Evolutionary conservation across 2,113 vertebrate genomes (phyloP), one percentile per base, ranked within the genome.

Genomic region (Melanerpes formicivorus): DNA sequence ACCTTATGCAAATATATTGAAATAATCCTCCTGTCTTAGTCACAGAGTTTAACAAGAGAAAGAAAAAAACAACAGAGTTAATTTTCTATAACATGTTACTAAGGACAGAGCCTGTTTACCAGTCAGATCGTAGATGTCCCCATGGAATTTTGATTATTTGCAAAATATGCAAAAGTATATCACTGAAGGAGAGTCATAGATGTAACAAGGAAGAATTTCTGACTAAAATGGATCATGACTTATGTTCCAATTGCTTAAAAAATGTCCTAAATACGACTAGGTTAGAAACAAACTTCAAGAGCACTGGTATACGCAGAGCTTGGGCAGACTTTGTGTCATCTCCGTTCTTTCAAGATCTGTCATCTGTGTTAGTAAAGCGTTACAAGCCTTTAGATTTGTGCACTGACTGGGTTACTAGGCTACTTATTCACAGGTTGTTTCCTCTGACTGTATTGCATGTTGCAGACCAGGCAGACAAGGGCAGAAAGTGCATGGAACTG

Each of bases 321-420:
- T 29, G 25, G 55, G 73, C 4, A 76, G n/a, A 76, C 18, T 55
- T 91, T 91, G 80, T 92, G 75, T 3, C 74, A 75, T 52, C 89
- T 72, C 30, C 92, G 90, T 90, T 96, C 84, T 73, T 93, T 66
- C 84, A 74, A 89, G 67, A 77, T 63, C 56, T 92, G 84, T 95
- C 93, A 95, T 48, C 37, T 74, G 52, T 77, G 60, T 5, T 26
- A 46, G 70, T 55, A 25, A 84, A 79, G 77, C 87, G 80, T 87
- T 88, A 90, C 23, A 79, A 79, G 75, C 52, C 56, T 80, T 79
- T 16, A 71, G 26, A 27, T 30, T n/a, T 62, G 44, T 26, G 30
- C 4, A 3, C 32, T 44, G 66, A 77, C 15, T n/a, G 52, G 30
- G 67, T 52, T 44, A n/a, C 70, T 48, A 42, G 7, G 59, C 14